Conservation (phyloP, 2,797 vertebrate genomes). For the Dendrocincla fuliginosa region DNA sequence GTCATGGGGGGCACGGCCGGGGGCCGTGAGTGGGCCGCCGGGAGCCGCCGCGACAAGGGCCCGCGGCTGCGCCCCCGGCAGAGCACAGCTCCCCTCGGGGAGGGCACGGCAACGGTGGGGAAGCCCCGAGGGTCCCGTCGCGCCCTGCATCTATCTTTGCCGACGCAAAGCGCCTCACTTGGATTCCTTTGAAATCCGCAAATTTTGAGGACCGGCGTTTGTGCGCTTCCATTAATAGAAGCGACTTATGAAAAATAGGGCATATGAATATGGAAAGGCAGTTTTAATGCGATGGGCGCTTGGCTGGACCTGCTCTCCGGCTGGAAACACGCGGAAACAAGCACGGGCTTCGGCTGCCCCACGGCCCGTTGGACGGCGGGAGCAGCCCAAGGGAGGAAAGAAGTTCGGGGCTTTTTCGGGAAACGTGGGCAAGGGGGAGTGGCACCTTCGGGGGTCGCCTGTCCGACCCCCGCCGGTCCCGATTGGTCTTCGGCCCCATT, state of each 20-base stretch:
- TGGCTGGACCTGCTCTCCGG: neutral
- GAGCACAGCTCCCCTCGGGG: neutral
- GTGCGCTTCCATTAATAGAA: constrained; percentile 55
- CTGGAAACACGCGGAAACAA: neutral
- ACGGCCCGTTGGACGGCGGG: neutral
- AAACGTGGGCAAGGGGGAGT: neutral
- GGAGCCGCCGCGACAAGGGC: neutral
- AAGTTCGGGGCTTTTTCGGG: neutral
- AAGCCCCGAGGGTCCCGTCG: neutral
- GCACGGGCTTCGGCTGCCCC: neutral
- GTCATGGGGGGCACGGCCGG: neutral
- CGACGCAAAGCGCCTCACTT: neutral
- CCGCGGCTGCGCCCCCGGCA: neutral
- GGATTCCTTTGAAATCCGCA: constrained; percentile 46
- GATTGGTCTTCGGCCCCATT: neutral
- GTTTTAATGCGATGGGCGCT: neutral
- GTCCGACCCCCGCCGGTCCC: neutral
- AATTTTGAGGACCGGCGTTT: constrained; percentile 26
- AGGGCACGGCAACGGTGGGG: neutral
- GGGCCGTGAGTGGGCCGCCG: neutral
- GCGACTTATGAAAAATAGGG: constrained; percentile 39
- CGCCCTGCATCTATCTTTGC: neutral
- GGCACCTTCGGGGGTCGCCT: neutral
- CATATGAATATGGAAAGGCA: constrained; percentile 66
- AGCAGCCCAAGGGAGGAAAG: neutral